A percentile compares a stretch with the other conserved stretches of the same genome.
Evolutionary conservation across 2,797 vertebrate species (phyloP).

Genomic region (Peromyscus attwateri): DNA sequence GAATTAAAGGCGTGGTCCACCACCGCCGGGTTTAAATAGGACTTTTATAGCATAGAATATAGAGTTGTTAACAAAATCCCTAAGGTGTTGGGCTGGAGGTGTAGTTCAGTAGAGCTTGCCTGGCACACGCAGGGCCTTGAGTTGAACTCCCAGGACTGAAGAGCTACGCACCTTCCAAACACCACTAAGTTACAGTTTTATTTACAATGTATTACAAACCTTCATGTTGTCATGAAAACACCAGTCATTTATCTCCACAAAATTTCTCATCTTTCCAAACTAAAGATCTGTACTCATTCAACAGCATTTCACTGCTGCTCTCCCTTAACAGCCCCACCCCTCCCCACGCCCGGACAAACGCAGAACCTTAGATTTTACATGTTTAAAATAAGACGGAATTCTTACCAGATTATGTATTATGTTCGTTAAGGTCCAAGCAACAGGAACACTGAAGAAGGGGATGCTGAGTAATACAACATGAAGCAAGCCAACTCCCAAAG

Average conservation of each 20-base stretch:
- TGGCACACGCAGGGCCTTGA: neutral
- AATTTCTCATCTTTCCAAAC: conserved; percentile 13
- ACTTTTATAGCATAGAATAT: conserved; percentile 35
- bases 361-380: conserved; percentile 12
- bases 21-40: neutral
- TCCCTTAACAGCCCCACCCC: neutral
- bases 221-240: neutral
- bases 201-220: neutral
- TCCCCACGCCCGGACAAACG: neutral
- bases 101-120: neutral
- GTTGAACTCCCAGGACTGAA: neutral
- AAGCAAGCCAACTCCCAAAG: conserved; percentile 95
- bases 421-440: conserved; percentile 98
- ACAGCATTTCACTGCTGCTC: neutral
- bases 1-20: no score
- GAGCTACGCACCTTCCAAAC: neutral
- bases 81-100: neutral
- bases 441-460: conserved; percentile 97
- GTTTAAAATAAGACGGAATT: conserved; percentile 51
- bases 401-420: conserved; percentile 99
- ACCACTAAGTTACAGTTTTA: neutral
- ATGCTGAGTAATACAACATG: conserved; percentile 98
- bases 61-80: neutral
- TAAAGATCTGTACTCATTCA: conserved; percentile 12
- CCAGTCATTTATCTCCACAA: conserved; percentile 20